These are phyloP conservation scores for Regulus satrapa DNA, from an alignment of 2,113 vertebrate species.

Conservation along the genomic window DNA sequence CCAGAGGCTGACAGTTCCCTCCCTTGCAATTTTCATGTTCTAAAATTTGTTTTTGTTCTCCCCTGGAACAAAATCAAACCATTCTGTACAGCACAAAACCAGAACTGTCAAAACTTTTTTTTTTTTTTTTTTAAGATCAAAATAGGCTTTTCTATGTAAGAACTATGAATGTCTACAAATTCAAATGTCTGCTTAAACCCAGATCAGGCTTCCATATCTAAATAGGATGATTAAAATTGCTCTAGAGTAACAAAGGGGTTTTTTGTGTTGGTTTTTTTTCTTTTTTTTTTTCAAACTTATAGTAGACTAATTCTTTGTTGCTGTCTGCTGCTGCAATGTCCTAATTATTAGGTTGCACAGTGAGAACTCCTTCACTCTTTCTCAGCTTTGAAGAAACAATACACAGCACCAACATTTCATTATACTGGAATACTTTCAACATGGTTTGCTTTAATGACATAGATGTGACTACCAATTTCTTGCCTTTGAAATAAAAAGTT, in stretches of 20 bases:
- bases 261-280: not conserved
- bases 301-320: not conserved
- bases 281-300: not conserved
- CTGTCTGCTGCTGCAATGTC: not conserved
- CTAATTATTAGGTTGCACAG: not conserved
- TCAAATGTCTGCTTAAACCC: not conserved
- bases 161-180: not conserved
- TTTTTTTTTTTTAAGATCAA: not conserved
- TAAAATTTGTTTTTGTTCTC: conserved; percentile 23
- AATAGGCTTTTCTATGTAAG: not conserved
- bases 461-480: not conserved
- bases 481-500: not conserved
- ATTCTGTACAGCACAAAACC: not conserved
- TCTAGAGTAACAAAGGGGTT: not conserved
- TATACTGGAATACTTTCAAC: not conserved
- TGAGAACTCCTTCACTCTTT: not conserved
- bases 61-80: conserved; percentile 34
- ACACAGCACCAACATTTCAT: not conserved
- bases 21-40: not conserved
- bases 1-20: not conserved
- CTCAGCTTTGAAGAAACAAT: conserved; percentile 10
- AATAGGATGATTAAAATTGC: not conserved
- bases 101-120: not conserved
- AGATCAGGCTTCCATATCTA: not conserved
- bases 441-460: not conserved